These are phyloP conservation scores for Sphenopsis melanotis DNA, from an alignment of 2,797 vertebrate genomes.

Conservation along the genomic window DNA sequence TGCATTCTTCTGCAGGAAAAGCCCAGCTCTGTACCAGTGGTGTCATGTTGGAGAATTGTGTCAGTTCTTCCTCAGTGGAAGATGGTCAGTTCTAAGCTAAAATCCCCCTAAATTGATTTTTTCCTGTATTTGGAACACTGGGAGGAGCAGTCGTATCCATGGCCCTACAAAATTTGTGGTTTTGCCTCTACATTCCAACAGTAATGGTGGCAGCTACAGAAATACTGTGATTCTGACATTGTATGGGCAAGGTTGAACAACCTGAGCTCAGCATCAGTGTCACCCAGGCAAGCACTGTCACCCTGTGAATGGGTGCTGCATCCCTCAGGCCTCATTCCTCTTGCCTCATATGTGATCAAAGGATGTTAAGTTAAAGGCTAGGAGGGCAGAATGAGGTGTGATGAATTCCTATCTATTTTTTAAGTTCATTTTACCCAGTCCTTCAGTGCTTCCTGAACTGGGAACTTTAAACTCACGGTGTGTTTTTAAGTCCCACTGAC, in stretches of 20 bases:
- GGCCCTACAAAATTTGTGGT: neutral
- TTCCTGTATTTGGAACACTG: neutral
- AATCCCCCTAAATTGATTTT: neutral
- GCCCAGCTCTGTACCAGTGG: neutral
- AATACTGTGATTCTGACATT: neutral
- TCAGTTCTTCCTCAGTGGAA: neutral
- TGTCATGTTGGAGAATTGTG: neutral
- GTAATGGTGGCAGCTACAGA: neutral
- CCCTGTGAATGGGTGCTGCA: neutral
- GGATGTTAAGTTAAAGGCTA: neutral
- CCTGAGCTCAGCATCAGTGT: neutral
- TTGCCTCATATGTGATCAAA: neutral
- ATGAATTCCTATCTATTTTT: neutral
- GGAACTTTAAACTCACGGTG: accelerated
- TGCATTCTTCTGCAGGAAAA: neutral
- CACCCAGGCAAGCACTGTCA: neutral
- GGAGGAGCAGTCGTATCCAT: neutral
- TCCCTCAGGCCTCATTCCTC: neutral
- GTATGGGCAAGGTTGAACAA: neutral
- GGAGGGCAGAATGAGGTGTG: neutral
- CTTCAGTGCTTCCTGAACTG: neutral
- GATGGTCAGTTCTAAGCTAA: neutral
- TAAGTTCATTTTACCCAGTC: neutral
- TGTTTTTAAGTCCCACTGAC: neutral
- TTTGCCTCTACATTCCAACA: neutral